phyloP scores from a whole-genome alignment of 1,140 invertebrate genomes.

The Chelonus insularis region DNA sequence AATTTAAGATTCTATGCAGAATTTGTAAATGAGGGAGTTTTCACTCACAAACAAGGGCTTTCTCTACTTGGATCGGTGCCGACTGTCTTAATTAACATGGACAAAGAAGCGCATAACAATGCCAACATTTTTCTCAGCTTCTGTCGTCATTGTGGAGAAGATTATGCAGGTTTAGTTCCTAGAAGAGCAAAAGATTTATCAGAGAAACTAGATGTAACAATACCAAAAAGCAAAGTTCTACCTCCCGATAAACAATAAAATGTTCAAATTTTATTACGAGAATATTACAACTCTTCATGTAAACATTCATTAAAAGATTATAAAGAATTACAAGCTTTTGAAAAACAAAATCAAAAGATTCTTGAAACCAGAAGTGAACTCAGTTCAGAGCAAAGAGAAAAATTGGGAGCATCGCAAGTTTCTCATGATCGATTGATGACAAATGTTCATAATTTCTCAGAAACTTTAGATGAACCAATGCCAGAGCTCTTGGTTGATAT shows the following conservation, averaged over 20 bases:
- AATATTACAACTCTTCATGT: slow-evolving; percentile 85
- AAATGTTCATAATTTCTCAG: slow-evolving; percentile 80
- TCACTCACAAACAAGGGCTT: slow-evolving; percentile 87
- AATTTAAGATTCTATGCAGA: slow-evolving; percentile 95
- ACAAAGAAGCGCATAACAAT: slow-evolving; percentile 94
- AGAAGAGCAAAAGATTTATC: slow-evolving; percentile 66
- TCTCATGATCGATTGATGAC: slow-evolving; percentile 74
- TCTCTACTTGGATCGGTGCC: slow-evolving; percentile 81
- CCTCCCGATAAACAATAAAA: slow-evolving; percentile 86
- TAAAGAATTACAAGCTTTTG: slow-evolving; percentile 79
- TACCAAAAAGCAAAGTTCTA: slow-evolving; percentile 78
- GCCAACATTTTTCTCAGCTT: slow-evolving; percentile 92
- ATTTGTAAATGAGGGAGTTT: slow-evolving; percentile 84
- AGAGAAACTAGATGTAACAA: slow-evolving; percentile 63
- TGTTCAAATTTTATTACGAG: slow-evolving; percentile 79
- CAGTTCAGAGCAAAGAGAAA: slow-evolving; percentile 82
- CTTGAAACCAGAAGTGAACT: slow-evolving; percentile 90
- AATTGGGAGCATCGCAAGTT: slow-evolving; percentile 74
- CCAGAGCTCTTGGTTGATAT: slow-evolving; percentile 65
- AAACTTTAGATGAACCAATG: slow-evolving; percentile 80
- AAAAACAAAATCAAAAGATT: slow-evolving; percentile 84
- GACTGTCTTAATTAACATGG: slow-evolving; percentile 83
- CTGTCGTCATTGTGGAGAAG: slow-evolving; percentile 94
- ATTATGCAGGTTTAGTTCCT: slow-evolving; percentile 88
- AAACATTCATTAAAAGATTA: slow-evolving; percentile 84